Percentiles rank a stretch among this genome's conserved stretches.
Evolutionary conservation across 2,113 vertebrate genomes (phyloP).

Genomic region (Apteryx mantelli): DNA sequence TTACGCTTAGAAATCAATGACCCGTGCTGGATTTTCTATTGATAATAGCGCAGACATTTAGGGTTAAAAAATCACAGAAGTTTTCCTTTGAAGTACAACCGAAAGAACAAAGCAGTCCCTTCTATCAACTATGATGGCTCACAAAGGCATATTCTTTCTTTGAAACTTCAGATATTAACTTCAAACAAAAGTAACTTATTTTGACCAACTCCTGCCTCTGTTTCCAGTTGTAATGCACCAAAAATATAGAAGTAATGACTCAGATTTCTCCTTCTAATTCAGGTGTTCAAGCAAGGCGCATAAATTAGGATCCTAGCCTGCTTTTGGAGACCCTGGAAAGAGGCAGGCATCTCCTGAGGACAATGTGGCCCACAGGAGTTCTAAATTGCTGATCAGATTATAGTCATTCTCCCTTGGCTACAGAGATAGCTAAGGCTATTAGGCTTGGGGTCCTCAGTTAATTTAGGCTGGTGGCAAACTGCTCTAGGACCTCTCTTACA

Average conservation of each 20-base stretch:
- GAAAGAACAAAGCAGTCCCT: not conserved
- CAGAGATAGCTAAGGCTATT: not conserved
- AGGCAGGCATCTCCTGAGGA: not conserved
- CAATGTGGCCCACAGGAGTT: not conserved
- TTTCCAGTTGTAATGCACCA: not conserved
- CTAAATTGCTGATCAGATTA: not conserved
- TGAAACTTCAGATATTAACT: not conserved
- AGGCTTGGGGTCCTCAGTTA: not conserved
- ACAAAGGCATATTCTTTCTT: not conserved
- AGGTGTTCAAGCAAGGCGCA: not conserved
- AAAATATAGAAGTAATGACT: not conserved
- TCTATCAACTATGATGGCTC: not conserved
- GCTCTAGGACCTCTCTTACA: not conserved
- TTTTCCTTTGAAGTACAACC: not conserved
- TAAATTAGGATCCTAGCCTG: not conserved
- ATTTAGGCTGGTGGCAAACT: not conserved
- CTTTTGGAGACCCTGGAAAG: not conserved
- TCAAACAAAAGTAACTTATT: not conserved
- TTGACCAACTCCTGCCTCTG: not conserved
- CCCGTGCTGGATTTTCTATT: not conserved
- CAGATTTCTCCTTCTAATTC: not conserved
- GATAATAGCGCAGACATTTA: not conserved
- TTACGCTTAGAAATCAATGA: not conserved
- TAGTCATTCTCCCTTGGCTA: not conserved
- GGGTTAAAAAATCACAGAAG: not conserved